Conservation (phyloP, 2,888 invertebrate genomes). For the Epinotia brunnichana region DNA sequence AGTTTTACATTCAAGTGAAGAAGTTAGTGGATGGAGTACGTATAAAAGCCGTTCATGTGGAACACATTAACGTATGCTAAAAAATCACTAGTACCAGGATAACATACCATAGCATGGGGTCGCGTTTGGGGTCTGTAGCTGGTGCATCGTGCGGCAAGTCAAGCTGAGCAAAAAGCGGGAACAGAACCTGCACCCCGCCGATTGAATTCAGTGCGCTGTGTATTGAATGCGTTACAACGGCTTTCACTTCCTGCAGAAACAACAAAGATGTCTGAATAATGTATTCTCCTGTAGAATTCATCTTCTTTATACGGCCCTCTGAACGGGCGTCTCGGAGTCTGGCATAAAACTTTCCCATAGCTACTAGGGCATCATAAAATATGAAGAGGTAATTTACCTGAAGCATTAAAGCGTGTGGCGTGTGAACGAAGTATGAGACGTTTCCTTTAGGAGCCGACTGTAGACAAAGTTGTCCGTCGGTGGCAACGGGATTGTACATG, state of each 20-base stretch:
- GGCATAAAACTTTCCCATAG: conserved; percentile 32
- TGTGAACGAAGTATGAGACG: conserved; percentile 98
- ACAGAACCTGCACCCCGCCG: conserved; percentile 98
- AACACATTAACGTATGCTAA: background rate
- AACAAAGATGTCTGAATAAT: conserved; percentile 40
- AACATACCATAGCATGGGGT: conserved; percentile 93
- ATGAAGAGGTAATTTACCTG: conserved; percentile 85
- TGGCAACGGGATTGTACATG: conserved; percentile 99
- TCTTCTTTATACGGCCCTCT: conserved; percentile 6
- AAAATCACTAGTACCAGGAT: conserved; percentile 45
- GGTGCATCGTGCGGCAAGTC: conserved; percentile 96
- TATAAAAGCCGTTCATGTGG: background rate
- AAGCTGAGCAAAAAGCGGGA: conserved; percentile 98
- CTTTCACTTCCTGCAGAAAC: conserved; percentile 95
- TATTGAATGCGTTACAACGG: conserved; percentile 99
- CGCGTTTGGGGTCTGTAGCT: conserved; percentile 91
- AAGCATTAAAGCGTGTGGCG: conserved; percentile 99
- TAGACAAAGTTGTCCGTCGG: conserved; percentile 98
- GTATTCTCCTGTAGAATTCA: background rate
- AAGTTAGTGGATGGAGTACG: conserved; percentile 14
- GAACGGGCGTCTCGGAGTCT: background rate
- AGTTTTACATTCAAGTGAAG: conserved; percentile 13
- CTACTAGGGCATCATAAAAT: conserved; percentile 54
- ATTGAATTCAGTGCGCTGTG: conserved; percentile 99
- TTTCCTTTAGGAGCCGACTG: conserved; percentile 99